Base-by-base conservation (phyloP, 2,113 vertebrate species). In the Oenanthe melanoleuca region DNA sequence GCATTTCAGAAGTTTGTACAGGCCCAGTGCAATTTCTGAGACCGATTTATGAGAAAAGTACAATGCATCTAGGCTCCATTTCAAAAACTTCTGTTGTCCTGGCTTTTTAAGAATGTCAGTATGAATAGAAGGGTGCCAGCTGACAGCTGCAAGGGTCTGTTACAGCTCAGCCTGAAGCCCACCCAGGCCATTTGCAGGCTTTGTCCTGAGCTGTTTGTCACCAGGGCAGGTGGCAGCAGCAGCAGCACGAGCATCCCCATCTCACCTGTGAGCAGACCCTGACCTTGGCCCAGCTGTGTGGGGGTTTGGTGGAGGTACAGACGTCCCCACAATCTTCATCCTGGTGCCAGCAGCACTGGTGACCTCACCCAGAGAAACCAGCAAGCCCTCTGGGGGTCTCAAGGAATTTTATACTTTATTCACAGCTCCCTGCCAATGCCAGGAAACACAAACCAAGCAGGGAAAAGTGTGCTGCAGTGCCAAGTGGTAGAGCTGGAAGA, bases 11-110 rank as follows among this genome's bases (percentile, higher is more conserved):
- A 84, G 90, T 87, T 92, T 94, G 75, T 78, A 88, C 77, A 84
- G 86, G 55, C 80, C 92, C 80, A 73, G 37, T 81, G 65, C 59
- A 75, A 89, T 75, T 93, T 93, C 77, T 88, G 75, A 85, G 71
- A 72, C 67, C 0, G 0, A 79, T 40, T 96, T 90, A 94, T 67
- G 93, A 86, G 83, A 87, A 93, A 94, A 93, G 79, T 88, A 88
- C 47, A 90, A 64, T 74, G 44, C 72, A 94, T 81, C 65, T 42
- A 96, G 93, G 88, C 85, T 95, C 65, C 25, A 84, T 92, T 92
- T 96, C 52, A 80, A 74, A 96, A 96, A 50, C 65, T 88, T 79
- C 80, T 96, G 40, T 90, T 96, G 86, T 84, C 80, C 79, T 72
- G 93, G 75, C 37, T 75, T 96, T 93, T 84, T 4, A 74, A 93